phyloP scores from a whole-genome alignment of 2,888 invertebrate species.

The Hydrotaea cyrtoneurina region DNA sequence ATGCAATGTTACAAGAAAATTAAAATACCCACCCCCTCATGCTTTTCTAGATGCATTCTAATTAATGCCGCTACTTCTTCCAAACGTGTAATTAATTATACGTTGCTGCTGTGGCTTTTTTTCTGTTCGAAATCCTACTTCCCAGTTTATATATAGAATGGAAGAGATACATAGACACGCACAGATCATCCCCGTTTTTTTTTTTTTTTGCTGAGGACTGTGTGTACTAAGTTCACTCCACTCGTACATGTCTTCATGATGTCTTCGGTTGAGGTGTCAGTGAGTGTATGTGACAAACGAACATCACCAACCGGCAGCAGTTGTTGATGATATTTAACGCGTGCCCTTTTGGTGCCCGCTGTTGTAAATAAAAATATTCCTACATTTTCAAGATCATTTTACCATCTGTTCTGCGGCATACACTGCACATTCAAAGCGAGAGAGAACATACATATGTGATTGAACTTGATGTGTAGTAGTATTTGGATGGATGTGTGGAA shows the following conservation, averaged over 20 bases:
- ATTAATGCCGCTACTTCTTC: conserved; percentile 42
- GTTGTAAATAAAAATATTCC: conserved; percentile 4
- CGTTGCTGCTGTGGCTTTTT: neutral
- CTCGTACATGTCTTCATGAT: neutral
- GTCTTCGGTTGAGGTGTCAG: neutral
- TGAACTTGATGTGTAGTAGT: conserved; percentile 22
- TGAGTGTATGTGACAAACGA: conserved; percentile 3
- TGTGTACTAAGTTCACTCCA: neutral
- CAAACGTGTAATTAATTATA: conserved; percentile 27
- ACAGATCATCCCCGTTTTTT: neutral
- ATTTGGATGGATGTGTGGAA: conserved; percentile 12
- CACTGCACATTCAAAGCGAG: neutral
- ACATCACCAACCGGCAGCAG: neutral
- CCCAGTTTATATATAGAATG: conserved; percentile 19
- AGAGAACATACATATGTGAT: neutral
- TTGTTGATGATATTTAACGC: conserved; percentile 46
- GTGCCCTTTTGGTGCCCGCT: conserved; percentile 42
- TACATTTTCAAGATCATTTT: conserved; percentile 30
- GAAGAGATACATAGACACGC: neutral
- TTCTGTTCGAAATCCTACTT: conserved; percentile 1
- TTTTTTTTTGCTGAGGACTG: neutral
- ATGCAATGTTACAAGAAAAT: neutral
- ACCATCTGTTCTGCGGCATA: conserved; percentile 10
- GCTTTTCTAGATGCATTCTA: conserved; percentile 37
- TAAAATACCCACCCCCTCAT: neutral